These are phyloP conservation scores for Alentia gelatinosa DNA, from an alignment of 2,888 invertebrate species.

Conservation along the genomic window DNA sequence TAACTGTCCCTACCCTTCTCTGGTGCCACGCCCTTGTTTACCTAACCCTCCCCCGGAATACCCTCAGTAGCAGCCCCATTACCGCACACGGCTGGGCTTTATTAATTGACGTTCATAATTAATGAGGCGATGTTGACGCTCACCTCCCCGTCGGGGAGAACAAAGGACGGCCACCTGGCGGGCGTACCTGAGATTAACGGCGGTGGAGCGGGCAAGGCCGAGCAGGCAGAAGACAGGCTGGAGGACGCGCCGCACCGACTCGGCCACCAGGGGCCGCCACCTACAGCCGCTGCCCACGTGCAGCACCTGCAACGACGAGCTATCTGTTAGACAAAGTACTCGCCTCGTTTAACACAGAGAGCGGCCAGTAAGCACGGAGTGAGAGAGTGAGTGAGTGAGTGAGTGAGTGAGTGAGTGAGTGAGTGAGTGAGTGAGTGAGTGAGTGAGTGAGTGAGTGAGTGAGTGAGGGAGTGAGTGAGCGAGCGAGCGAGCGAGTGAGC, in stretches of 20 bases:
- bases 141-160: not conserved
- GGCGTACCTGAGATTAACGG: slow-evolving; percentile 69
- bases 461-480: not conserved
- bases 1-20: too few relatives aligned
- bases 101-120: not conserved
- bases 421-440: not conserved
- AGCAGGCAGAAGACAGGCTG: slow-evolving; percentile 68
- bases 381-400: not conserved
- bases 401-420: not conserved
- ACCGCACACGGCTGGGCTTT: not conserved
- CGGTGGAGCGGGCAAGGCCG: slow-evolving; percentile 66
- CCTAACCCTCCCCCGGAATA: too few relatives aligned
- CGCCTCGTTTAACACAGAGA: too few relatives aligned
- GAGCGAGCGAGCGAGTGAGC: not conserved
- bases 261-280: not conserved
- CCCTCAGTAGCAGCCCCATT: not conserved
- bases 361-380: not conserved
- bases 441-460: not conserved
- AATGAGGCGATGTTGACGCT: not conserved
- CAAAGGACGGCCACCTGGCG: slow-evolving; percentile 38
- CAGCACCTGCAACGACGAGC: slow-evolving; percentile 33
- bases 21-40: too few relatives aligned
- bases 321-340: not conserved
- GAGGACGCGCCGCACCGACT: slow-evolving; percentile 58
- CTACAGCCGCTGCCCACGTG: not conserved